Evolutionary conservation across 1,140 invertebrate genomes (phyloP).

Genomic region (Nylanderia fulva): DNA sequence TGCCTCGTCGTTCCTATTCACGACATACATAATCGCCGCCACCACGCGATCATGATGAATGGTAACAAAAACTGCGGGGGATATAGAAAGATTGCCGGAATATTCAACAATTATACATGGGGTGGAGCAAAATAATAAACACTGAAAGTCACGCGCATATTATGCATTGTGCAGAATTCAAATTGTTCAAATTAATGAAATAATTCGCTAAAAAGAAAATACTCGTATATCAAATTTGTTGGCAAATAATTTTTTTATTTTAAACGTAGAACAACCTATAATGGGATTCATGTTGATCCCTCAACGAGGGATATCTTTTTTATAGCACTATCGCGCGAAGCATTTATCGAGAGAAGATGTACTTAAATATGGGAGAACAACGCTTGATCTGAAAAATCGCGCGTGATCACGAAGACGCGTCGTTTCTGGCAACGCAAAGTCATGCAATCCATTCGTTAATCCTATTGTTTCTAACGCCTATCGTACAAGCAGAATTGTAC

Average conservation of each 20-base stretch:
- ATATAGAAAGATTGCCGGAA: neutral
- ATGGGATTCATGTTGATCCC: neutral
- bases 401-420: neutral
- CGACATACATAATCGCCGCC: neutral
- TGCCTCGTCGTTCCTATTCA: neutral
- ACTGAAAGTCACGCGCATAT: neutral
- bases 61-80: neutral
- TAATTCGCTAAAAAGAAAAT: neutral
- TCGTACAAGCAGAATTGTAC: neutral
- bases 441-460: constrained; percentile 2
- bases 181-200: neutral
- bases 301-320: neutral
- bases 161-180: neutral
- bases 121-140: neutral
- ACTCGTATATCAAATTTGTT: neutral
- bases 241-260: neutral
- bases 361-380: neutral
- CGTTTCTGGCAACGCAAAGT: constrained; percentile 10
- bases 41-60: constrained; percentile 24
- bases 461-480: neutral
- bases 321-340: neutral
- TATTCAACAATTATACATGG: neutral
- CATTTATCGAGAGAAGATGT: neutral
- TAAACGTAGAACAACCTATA: neutral
- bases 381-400: neutral